Evolutionary conservation across 1,140 invertebrate species (phyloP).

Genomic region (Trachelipus rathkii): DNA sequence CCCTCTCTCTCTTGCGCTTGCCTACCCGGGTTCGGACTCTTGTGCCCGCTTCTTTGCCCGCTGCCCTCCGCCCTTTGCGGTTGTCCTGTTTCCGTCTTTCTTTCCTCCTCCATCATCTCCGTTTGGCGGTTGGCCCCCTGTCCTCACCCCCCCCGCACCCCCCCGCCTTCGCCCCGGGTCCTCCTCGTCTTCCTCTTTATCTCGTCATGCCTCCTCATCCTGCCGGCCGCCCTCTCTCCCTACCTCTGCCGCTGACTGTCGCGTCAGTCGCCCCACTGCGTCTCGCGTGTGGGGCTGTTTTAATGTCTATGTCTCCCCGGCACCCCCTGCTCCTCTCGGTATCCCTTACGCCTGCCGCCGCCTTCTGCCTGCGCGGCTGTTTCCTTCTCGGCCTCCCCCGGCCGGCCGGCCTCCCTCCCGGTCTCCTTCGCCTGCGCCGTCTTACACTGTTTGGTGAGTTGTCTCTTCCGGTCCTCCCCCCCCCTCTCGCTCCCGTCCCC

Average conservation of each 20-base stretch:
- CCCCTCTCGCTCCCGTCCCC: neutral
- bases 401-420: too few species aligned
- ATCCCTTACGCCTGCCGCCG: too few species aligned
- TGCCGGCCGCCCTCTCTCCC: neutral
- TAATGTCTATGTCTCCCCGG: too few species aligned
- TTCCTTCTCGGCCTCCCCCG: neutral
- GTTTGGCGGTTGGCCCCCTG: neutral
- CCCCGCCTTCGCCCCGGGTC: neutral
- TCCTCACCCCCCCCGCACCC: neutral
- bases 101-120: neutral
- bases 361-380: too few species aligned
- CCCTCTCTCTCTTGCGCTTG: neutral
- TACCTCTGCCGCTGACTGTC: too few species aligned
- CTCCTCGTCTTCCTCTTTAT: neutral
- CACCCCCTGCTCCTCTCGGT: too few species aligned
- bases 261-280: too few species aligned
- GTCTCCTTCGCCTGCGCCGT: too few species aligned
- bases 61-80: neutral
- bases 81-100: neutral
- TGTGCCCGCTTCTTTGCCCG: neutral
- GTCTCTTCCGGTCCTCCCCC: neutral
- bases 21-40: neutral
- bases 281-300: too few species aligned
- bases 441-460: too few species aligned
- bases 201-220: neutral